Percentiles rank a stretch among this genome's conserved stretches.
phyloP scores from a whole-genome alignment of 2,797 vertebrate species.

The Peromyscus eremicus region DNA sequence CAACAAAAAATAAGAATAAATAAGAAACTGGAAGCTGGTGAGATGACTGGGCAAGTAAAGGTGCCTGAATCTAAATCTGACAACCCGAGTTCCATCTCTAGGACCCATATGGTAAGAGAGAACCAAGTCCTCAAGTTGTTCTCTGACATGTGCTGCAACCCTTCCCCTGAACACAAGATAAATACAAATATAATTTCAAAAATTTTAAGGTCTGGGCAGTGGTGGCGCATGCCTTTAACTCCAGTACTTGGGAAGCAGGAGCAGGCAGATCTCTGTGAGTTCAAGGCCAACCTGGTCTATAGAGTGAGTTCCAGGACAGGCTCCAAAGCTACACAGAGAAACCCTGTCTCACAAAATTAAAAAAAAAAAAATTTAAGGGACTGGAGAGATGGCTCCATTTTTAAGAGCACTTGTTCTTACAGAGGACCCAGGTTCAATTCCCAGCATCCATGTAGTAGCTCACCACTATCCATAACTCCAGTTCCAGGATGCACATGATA shows the following conservation, averaged over 20 bases:
- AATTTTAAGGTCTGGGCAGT: background rate
- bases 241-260: background rate
- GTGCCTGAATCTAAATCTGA: background rate
- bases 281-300: background rate
- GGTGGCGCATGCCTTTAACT: background rate
- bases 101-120: background rate
- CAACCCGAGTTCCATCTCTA: background rate
- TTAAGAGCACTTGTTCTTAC: background rate
- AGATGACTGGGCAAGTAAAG: background rate
- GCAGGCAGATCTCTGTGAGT: background rate
- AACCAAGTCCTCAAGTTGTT: background rate
- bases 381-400: background rate
- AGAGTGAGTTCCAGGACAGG: background rate
- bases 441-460: background rate
- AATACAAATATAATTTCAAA: background rate
- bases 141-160: background rate
- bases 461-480: background rate
- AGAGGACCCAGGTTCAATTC: background rate
- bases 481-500: background rate
- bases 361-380: no score
- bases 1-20: background rate
- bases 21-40: background rate
- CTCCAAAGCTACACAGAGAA: background rate
- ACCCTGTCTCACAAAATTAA: background rate
- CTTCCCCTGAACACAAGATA: background rate